Evolutionary conservation across 1,140 invertebrate genomes (phyloP).

Genomic region (Philaenus spumarius): DNA sequence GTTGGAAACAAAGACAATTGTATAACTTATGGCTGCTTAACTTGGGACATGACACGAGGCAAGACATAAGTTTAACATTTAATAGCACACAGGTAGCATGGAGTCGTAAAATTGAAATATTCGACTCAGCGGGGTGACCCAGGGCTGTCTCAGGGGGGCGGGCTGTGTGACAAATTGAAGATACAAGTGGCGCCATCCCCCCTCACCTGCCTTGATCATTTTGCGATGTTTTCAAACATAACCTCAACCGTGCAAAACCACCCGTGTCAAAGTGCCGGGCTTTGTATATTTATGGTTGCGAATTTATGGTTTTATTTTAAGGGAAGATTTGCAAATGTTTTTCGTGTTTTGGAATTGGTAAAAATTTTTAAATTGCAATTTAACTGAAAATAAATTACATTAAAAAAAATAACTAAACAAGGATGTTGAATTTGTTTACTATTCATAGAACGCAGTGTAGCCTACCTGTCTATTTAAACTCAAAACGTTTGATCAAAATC

Average conservation of each 20-base stretch:
- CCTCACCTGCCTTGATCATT: not conserved
- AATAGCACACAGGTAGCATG: slow-evolving; percentile 13
- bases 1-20: no score
- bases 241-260: slow-evolving; percentile 6
- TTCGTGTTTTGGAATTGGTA: no score
- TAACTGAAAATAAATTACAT: no score
- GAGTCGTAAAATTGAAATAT: slow-evolving; percentile 16
- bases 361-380: no score
- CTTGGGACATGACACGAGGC: not conserved
- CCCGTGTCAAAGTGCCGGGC: not conserved
- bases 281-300: not conserved
- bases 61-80: slow-evolving; percentile 13
- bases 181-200: not conserved
- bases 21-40: no score
- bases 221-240: slow-evolving; percentile 14
- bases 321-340: no score
- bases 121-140: slow-evolving; percentile 1
- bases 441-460: no score
- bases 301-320: no score
- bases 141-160: slow-evolving; percentile 4
- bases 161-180: slow-evolving; percentile 13
- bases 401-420: no score
- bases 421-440: no score
- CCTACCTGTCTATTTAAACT: no score
- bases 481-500: no score